Evolutionary conservation across 2,113 vertebrate species (phyloP).

Genomic region (Trachemys scripta): DNA sequence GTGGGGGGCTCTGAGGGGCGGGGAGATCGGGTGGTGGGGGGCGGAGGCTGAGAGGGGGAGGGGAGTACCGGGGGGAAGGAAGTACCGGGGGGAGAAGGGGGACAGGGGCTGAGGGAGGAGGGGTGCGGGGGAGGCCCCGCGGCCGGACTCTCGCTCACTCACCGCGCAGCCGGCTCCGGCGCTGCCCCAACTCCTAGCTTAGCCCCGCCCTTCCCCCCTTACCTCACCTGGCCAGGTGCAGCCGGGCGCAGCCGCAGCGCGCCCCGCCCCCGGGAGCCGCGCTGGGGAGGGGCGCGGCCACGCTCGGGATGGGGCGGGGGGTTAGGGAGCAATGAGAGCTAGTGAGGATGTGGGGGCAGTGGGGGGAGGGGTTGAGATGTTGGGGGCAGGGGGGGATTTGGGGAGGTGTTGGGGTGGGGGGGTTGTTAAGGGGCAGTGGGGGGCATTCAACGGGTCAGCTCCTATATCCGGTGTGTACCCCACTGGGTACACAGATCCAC

Average conservation of each 20-base stretch:
- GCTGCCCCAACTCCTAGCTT: neutral
- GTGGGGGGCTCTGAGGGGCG: no score
- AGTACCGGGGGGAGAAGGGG: no score
- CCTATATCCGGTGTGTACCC: neutral
- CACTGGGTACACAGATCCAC: no score
- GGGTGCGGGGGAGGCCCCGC: neutral
- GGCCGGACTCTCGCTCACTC: neutral
- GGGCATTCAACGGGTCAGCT: neutral
- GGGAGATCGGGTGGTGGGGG: no score
- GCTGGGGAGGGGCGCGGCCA: neutral
- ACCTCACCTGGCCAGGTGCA: constrained; percentile 39
- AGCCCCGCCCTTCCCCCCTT: neutral
- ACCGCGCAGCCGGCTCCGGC: neutral
- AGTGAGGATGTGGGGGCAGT: no score
- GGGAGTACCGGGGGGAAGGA: no score
- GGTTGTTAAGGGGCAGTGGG: no score
- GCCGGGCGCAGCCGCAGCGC: neutral
- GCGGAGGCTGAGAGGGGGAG: no score
- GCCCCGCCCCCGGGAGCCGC: neutral
- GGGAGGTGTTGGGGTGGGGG: neutral
- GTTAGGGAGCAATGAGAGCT: neutral
- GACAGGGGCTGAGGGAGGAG: no score
- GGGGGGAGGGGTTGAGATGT: neutral
- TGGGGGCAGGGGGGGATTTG: neutral
- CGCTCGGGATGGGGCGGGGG: neutral